Base-by-base conservation (phyloP, 2,888 invertebrate genomes). In the Hypselothyrea guttata region DNA sequence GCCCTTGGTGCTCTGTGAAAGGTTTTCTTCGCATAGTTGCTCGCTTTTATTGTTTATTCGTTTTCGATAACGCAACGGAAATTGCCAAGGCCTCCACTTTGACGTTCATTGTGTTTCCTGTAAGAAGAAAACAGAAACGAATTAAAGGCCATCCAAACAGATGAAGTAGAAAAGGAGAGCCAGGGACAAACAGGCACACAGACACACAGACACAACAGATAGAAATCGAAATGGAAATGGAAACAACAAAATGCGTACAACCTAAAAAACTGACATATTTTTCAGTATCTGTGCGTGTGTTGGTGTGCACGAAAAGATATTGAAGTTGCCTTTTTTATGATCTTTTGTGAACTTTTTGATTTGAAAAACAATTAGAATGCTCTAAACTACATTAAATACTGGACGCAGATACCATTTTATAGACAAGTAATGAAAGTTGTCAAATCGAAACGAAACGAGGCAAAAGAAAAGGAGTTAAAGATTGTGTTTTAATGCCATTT, bases 21-120 rank as follows among this genome's bases (percentile, higher is more conserved):
- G 51, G 69, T 47, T 72, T 56, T 51, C 60, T 70, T 74, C 64
- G 70, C 46, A 74, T 74, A 67, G 72, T 75, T 71, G 62, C 63
- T 52, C 56, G 60, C 57, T 62, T 85, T 81, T 81, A 81, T 85
- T 81, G 86, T 85, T 81, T 85, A 81, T 81, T 68, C 77, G 85
- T 74, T 78, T 82, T 85, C 86, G 79, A 81, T 85, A 83, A 81
- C 75, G 75, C 81, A 75, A 76, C 86, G 79, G 79, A 81, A 81
- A 81, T 85, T 81, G 84, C 86, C 63, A 83, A 64, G 71, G 55
- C 62, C 49, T 54, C 53, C 74, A 41, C 47, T 37, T 62, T 54
- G 52, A 59, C 48, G 55, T 70, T 61, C 55, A 61, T 79, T 76
- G 76, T 75, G 55, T 70, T 74, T 69, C 56, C 76, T 63, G 56